Evolutionary conservation across 2,888 invertebrate species (phyloP), one percentile per base, ranked within the genome.

Genomic region (Zygogramma bicolorata): DNA sequence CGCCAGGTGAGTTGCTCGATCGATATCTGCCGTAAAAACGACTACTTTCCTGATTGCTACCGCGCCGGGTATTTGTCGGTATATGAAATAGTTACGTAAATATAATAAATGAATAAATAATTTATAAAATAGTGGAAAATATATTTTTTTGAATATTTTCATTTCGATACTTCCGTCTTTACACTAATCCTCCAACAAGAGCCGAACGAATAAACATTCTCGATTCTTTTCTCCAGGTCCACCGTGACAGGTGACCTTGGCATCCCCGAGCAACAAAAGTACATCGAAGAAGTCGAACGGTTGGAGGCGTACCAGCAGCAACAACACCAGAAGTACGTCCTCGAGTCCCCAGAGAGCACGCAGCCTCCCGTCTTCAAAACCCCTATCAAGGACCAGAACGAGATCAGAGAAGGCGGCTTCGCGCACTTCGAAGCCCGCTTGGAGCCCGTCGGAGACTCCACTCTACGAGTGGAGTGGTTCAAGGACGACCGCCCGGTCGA

Each of bases 341-440:
- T 94, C 82, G 95, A 96, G 88, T 90, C 91, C 70, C 94, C 94
- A 49, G 96, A 96, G 87, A 92, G 93, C 82, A 91, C 91, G 49
- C 91, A 92, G 78, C 92, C 92, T 81, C 97, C 97, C 71, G 94
- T 94, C 88, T 97, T 97, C 86, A 95, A 95, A 87, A 93, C 95
- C 31, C 95, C 95, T 53, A 95, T 97, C 77, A 95, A 94, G 87
- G 95, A 96, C 88, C 96, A 96, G 88, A 88, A 92, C 65, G 93
- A 93, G 84, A 91, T 96, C 83, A 93, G 94, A 83, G 97, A 98
- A 89, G 96, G 97, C 79, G 97, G 96, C 78, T 97, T 96, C 84
- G 97, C 97, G 79, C 97, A 98, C 85, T 97, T 98, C 84, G 98
- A 98, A 89, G 97, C 97, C 79, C 93, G 97, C 77, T 91, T 98